Base-by-base conservation (phyloP, 1,140 invertebrate species). In the Myzus persicae region DNA sequence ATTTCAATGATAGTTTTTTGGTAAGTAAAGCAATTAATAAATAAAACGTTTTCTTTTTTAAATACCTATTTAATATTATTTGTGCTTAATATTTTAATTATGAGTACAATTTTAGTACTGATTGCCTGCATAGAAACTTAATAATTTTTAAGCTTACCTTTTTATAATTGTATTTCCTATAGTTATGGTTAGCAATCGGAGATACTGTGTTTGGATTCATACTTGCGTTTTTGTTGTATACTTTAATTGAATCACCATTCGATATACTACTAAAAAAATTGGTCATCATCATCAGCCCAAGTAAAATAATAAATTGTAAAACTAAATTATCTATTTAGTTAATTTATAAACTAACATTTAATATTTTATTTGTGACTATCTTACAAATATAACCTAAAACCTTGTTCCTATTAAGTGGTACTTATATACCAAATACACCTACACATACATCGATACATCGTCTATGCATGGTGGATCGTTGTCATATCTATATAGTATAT, bases 121-220 rank as follows among this genome's bases (percentile, higher is more conserved):
- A 76, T n/a, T n/a, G 14, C n/a, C 7, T 76, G 31, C 5, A 36
- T 11, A n/a, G 59, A 76, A 67, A 18, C n/a, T 67, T 1, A n/a
- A 76, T n/a, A 31, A n/a, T 76, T n/a, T 24, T n/a, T 76, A 76
- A 76, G 5, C 31, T 42, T 31, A 40, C 40, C 24, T 36, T 48
- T n/a, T 88, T 46, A n/a, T 44, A 87, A 88, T 88, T 88, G 48
- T 89, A 36, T 89, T 67, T 42, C 81, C 2, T 90, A 5, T 76
- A 94, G 94, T 89, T 93, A n/a, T 94, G 94, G 94, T 89, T 91
- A 24, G 92, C 91, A 46, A 94, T 93, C 46, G 94, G 93, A 81
- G 94, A 94, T 59, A 90, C 42, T 26, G 51, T 89, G 6, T 42
- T 90, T 38, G 93, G 93, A 38, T 94, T 93, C 91, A 93, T 93